Evolutionary conservation across 2,888 invertebrate genomes (phyloP), one percentile per base, ranked within the genome.

Genomic region (Leptinotarsa peninsularis): DNA sequence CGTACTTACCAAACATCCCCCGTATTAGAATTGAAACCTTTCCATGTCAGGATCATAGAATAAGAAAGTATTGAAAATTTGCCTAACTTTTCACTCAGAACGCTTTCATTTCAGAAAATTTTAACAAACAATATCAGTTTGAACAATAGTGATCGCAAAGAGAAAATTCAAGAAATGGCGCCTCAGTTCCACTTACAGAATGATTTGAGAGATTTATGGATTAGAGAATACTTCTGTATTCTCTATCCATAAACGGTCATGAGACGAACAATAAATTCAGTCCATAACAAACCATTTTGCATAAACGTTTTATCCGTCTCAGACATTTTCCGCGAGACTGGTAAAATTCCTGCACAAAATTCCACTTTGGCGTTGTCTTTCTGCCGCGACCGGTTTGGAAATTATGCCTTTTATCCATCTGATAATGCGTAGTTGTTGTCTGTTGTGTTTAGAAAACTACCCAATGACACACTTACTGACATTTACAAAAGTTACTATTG

Each of bases 391-490:
- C 78, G 78, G 80, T 80, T 77, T 70, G 63, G 56, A 71, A 77
- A 79, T 74, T 72, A 76, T 75, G 71, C 76, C 76, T 72, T 76
- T 76, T 78, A 75, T 76, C 60, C 76, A 75, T 78, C 71, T 73
- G 73, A 78, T 80, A 79, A 76, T 78, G 77, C 76, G 78, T 60
- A 73, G 75, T 77, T 74, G 71, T 73, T 77, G 76, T 78, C 76
- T 76, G 66, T 77, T 75, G 72, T 77, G 78, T 81, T 73, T 79
- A 79, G 80, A 77, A 80, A 78, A 80, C 77, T 74, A 77, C 71
- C 74, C 50, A 60, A 77, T 78, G 81, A 80, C 81, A 81, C 74
- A 81, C 79, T 82, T 78, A 81, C 82, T 81, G 80, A 81, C 79
- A 80, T 80, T 81, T 79, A 68, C 49, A 76, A 74, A 73, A 73